Percentiles rank a stretch among this genome's conserved stretches.
Evolutionary conservation across 92 coral and sea anemone species (phyloP).

Genomic region (Scolanthus callimorphus): DNA sequence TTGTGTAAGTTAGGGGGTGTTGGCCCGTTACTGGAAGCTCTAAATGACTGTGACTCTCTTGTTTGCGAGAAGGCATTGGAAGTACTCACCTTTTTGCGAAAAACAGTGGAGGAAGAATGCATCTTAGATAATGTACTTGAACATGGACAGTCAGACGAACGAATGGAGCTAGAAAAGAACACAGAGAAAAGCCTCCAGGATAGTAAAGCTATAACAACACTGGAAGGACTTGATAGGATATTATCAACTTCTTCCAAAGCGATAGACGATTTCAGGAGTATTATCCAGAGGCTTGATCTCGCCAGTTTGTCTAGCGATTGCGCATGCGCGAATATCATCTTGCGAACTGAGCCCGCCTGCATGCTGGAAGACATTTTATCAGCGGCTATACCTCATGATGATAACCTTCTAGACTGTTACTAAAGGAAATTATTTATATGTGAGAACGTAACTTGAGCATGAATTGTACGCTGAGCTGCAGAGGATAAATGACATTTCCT

Average conservation of each 20-base stretch:
- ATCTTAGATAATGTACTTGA: background rate
- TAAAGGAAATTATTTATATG: no score
- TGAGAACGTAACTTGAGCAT: no score
- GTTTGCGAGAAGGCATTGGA: conserved; percentile 74
- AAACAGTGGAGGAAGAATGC: background rate
- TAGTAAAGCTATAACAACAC: background rate
- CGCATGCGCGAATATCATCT: conserved; percentile 38
- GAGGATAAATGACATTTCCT: no score
- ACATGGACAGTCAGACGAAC: background rate
- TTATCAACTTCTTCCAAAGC: conserved; percentile 1
- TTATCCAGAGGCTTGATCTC: conserved; percentile 45
- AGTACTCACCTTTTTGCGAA: conserved; percentile 30
- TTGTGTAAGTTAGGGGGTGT: conserved; percentile 45
- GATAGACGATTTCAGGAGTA: conserved; percentile 17
- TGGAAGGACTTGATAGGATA: conserved; percentile 30
- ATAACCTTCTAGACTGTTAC: conserved; percentile 89
- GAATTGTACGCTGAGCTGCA: no score
- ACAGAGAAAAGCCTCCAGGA: background rate
- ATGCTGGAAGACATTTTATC: conserved; percentile 74
- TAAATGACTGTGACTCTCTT: conserved; percentile 76
- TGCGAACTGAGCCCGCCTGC: conserved; percentile 71
- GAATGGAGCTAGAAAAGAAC: background rate
- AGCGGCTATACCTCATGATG: conserved; percentile 57
- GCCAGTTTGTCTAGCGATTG: conserved; percentile 23
- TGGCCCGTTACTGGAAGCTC: conserved; percentile 45